A percentile compares a stretch with the other conserved stretches of the same genome.
phyloP scores from a whole-genome alignment of 2,113 vertebrate species.

The Merops nubicus region DNA sequence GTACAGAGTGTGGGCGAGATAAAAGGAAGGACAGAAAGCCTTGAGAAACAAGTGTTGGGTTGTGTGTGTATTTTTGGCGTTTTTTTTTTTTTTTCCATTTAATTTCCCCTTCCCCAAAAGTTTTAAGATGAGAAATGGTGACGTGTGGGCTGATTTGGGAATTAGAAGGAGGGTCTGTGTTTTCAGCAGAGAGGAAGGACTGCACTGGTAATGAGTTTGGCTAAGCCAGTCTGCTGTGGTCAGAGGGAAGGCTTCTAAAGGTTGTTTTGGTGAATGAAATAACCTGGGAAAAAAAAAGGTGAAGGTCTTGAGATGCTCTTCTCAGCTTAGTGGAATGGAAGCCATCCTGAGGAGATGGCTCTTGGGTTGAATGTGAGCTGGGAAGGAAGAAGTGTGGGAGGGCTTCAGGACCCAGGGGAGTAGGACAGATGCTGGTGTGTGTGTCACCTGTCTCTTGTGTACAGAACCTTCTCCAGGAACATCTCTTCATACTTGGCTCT shows the following conservation, averaged over 20 bases:
- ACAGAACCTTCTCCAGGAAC: background rate
- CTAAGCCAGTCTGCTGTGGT: background rate
- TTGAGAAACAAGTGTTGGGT: background rate
- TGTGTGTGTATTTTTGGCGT: background rate
- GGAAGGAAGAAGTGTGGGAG: background rate
- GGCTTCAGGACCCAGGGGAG: background rate
- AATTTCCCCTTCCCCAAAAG: background rate
- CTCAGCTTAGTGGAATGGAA: background rate
- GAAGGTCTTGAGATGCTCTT: background rate
- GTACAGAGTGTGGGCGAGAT: accelerated
- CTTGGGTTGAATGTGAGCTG: background rate
- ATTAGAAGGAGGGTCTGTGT: background rate
- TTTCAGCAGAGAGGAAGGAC: background rate
- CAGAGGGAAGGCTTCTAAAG: background rate
- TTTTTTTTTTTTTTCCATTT: too few relatives aligned
- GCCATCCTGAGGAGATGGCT: background rate
- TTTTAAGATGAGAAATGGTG: accelerated
- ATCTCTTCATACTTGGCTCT: accelerated
- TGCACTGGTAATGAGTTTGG: background rate
- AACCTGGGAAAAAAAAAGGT: background rate
- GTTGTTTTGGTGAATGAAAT: background rate
- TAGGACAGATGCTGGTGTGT: background rate
- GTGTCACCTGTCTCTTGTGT: background rate
- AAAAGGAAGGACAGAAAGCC: background rate
- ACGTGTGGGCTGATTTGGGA: background rate